Evolutionary conservation across 2,113 vertebrate species (phyloP).

Genomic region (Larimichthys polyactis): DNA sequence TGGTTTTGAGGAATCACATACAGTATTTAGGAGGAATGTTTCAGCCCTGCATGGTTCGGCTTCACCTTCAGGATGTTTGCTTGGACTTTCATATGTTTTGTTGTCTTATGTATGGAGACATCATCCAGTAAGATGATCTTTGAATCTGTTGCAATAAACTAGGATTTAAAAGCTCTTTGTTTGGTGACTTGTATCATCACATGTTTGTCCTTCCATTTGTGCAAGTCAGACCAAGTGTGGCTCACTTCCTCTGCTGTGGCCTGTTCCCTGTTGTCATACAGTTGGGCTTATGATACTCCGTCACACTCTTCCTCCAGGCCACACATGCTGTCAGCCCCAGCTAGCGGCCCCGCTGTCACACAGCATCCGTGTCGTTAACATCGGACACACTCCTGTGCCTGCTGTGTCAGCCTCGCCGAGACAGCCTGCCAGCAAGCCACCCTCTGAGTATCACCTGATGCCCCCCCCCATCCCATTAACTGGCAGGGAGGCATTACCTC

Average conservation of each 20-base stretch:
- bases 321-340: constrained; percentile 16
- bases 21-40: not conserved
- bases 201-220: not conserved
- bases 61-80: not conserved
- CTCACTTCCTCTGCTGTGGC: not conserved
- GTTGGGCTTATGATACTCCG: constrained; percentile 17
- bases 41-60: not conserved
- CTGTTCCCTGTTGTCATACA: not conserved
- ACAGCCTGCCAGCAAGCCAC: not conserved
- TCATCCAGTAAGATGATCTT: too few species aligned
- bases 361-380: constrained; percentile 16
- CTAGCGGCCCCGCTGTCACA: constrained; percentile 37
- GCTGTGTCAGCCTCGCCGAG: constrained; percentile 18
- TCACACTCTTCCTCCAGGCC: constrained; percentile 24
- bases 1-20: constrained; percentile 13
- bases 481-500: constrained; percentile 40
- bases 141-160: not conserved
- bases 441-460: constrained; percentile 44
- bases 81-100: not conserved
- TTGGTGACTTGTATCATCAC: not conserved
- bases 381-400: constrained; percentile 29
- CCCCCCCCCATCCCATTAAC: not conserved
- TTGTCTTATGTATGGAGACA: not conserved
- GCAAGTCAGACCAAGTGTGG: not conserved
- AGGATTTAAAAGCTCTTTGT: not conserved